phyloP scores from a whole-genome alignment of 2,113 vertebrate genomes.

The Nestor notabilis region DNA sequence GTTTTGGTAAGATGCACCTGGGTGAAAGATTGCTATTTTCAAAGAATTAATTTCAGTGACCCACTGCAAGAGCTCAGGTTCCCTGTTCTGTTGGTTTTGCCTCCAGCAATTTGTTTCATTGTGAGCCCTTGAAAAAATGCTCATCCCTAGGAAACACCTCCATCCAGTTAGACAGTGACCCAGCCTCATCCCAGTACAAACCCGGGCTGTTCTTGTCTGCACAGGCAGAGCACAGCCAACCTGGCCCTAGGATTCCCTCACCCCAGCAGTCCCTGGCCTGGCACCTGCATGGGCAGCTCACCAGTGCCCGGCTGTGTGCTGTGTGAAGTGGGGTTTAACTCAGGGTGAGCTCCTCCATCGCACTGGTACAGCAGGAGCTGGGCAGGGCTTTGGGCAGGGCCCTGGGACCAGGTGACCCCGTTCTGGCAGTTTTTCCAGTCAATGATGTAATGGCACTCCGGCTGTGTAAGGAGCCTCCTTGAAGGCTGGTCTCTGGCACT shows the following conservation, averaged over 20 bases:
- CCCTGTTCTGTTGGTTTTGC: not conserved
- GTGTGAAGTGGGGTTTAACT: accelerated
- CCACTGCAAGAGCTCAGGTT: not conserved
- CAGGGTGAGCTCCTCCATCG: not conserved
- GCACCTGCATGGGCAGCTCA: not conserved
- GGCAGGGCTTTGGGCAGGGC: not conserved
- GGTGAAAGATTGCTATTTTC: not conserved
- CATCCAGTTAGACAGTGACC: not conserved
- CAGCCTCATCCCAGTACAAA: not conserved
- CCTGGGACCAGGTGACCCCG: not conserved
- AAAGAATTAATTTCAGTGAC: not conserved
- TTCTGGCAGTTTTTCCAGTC: not conserved
- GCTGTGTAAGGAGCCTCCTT: not conserved
- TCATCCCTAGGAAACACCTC: not conserved
- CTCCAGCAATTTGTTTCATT: not conserved
- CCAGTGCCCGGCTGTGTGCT: not conserved
- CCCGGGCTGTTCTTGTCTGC: not conserved
- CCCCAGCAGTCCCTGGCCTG: not conserved
- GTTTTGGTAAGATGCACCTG: not conserved
- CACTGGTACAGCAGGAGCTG: not conserved
- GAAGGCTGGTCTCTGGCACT: not conserved
- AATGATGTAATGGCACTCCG: not conserved
- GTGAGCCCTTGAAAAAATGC: not conserved
- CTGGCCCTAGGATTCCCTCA: not conserved
- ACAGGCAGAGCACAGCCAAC: accelerated